Percentiles rank a stretch among this genome's conserved stretches.
Conservation (phyloP, 2,888 invertebrate species). For the Phania funesta region DNA sequence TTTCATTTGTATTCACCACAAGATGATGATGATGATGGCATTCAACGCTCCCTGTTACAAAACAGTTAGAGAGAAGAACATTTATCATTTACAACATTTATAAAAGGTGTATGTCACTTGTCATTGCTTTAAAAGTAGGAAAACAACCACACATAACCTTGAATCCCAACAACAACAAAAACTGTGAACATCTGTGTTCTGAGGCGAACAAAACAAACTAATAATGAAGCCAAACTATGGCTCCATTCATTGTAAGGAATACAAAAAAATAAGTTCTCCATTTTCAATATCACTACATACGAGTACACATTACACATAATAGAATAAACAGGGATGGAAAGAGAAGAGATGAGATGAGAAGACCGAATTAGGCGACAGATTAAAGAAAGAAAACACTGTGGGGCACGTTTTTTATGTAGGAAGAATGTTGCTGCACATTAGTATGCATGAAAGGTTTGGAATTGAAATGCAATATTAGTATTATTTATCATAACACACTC, state of each 20-base stretch:
- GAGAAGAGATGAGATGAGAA: neutral
- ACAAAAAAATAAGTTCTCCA: neutral
- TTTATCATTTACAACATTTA: slow-evolving; percentile 66
- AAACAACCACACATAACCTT: slow-evolving; percentile 40
- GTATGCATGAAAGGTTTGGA: slow-evolving; percentile 65
- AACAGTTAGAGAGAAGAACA: slow-evolving; percentile 20
- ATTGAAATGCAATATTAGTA: slow-evolving; percentile 68
- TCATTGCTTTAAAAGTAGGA: slow-evolving; percentile 26
- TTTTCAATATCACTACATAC: too few species aligned
- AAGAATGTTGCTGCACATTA: slow-evolving; percentile 51
- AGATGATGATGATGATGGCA: neutral
- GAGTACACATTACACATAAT: too few species aligned
- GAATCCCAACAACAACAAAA: slow-evolving; percentile 27
- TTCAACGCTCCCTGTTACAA: slow-evolving; percentile 14
- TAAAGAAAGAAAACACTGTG: neutral
- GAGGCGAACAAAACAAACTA: slow-evolving; percentile 35
- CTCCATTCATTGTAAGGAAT: neutral
- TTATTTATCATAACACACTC: slow-evolving; percentile 60
- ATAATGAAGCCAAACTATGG: slow-evolving; percentile 46
- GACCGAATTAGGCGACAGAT: neutral
- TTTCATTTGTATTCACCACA: slow-evolving; percentile 20
- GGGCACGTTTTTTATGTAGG: neutral
- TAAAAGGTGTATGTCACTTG: slow-evolving; percentile 62
- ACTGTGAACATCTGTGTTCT: slow-evolving; percentile 33
- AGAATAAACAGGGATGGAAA: neutral